Evolutionary conservation across 1,140 invertebrate genomes (phyloP).

Genomic region (Drosophila seguyi): DNA sequence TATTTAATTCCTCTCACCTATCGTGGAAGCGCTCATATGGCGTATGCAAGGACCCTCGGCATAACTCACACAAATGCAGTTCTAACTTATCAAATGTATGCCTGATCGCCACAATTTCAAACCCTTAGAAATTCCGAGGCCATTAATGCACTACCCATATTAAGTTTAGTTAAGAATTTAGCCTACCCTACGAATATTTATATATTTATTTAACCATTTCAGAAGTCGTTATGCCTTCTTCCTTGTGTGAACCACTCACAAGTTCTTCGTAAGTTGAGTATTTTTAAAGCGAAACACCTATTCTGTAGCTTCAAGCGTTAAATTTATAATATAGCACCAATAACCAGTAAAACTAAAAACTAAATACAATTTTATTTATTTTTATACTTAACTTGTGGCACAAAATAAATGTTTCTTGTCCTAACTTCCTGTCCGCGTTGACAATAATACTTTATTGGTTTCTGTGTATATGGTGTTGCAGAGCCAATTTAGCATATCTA

Average conservation of each 20-base stretch:
- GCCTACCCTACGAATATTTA: background rate
- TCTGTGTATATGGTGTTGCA: conserved; percentile 11
- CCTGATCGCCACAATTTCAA: background rate
- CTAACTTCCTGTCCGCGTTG: background rate
- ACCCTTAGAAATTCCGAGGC: background rate
- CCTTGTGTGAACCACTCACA: conserved; percentile 43
- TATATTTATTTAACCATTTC: conserved; percentile 44
- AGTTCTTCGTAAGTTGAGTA: conserved; percentile 61
- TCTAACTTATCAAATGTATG: background rate
- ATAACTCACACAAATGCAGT: background rate
- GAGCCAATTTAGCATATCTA: conserved; percentile 40
- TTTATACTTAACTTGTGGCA: background rate
- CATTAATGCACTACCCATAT: background rate
- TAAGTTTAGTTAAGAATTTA: background rate
- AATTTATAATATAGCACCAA: background rate
- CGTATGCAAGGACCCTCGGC: background rate
- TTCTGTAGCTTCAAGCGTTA: background rate
- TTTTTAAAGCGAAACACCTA: background rate
- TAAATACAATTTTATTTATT: background rate
- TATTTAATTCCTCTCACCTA: background rate
- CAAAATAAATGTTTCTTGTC: conserved; percentile 4
- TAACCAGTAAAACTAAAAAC: background rate
- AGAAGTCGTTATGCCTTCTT: conserved; percentile 72
- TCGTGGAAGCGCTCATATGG: background rate
- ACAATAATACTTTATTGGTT: conserved; percentile 3